Percentiles rank a stretch among this genome's conserved stretches.
phyloP scores from a whole-genome alignment of 2,113 vertebrate species.

The Ammodytes marinus region DNA sequence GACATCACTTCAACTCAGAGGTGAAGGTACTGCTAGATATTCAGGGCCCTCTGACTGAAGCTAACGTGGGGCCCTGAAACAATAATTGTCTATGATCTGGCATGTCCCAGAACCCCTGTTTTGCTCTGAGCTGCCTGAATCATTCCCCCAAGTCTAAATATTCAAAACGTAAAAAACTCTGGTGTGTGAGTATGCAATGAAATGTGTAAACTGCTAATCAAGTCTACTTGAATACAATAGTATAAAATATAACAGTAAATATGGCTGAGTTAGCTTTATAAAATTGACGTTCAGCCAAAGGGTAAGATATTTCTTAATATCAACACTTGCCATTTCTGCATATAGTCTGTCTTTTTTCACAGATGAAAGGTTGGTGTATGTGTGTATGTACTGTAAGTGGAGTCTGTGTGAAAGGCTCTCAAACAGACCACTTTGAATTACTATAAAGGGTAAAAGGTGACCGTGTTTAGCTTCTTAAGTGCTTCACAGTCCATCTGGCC shows the following conservation, averaged over 20 bases:
- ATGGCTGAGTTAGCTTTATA: conserved; percentile 14
- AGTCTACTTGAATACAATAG: neutral
- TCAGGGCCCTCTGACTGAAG: neutral
- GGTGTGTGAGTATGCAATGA: neutral
- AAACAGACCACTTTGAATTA: conserved; percentile 59
- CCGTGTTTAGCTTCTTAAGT: conserved; percentile 73
- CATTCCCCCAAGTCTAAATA: neutral
- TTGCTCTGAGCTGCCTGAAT: neutral
- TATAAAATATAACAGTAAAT: neutral
- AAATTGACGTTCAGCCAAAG: conserved; percentile 9
- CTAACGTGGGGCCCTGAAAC: neutral
- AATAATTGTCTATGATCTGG: conserved; percentile 17
- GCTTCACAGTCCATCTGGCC: conserved; percentile 67
- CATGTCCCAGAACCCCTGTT: conserved; percentile 1
- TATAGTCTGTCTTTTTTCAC: conserved; percentile 16
- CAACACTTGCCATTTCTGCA: conserved; percentile 7
- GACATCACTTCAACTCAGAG: neutral
- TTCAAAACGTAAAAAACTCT: neutral
- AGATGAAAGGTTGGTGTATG: conserved; percentile 14
- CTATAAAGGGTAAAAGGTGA: conserved; percentile 63
- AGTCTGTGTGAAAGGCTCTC: conserved; percentile 45
- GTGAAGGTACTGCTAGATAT: neutral
- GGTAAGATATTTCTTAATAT: conserved; percentile 22
- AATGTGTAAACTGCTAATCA: conserved; percentile 9
- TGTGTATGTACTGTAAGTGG: too few species aligned